Conservation (phyloP, 2,888 invertebrate genomes). For the Amblyjoppa proteus region DNA sequence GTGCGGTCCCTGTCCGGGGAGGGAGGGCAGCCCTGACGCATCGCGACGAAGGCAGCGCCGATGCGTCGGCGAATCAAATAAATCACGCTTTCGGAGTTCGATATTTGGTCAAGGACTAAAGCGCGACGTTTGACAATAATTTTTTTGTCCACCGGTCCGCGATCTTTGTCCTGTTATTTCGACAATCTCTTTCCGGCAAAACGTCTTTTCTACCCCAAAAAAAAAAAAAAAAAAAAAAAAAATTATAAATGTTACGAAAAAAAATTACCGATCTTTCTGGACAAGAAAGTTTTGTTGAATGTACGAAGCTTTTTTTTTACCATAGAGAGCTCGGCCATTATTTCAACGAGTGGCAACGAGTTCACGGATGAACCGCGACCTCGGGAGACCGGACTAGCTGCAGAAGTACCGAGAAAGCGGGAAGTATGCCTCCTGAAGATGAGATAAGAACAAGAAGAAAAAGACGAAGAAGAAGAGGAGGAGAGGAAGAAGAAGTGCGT, state of each 20-base stretch:
- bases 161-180: too few species aligned
- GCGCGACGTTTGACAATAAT: background rate
- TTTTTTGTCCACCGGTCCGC: too few species aligned
- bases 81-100: background rate
- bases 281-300: too few species aligned
- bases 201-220: too few species aligned
- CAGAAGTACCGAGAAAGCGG: constrained; percentile 1
- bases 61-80: constrained; percentile 13
- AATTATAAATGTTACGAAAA: too few species aligned
- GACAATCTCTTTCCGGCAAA: too few species aligned
- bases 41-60: constrained; percentile 28
- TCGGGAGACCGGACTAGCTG: constrained; percentile 1
- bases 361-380: background rate
- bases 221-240: too few species aligned
- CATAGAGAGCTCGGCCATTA: background rate
- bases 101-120: background rate
- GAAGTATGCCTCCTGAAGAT: constrained; percentile 25
- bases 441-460: constrained; percentile 25
- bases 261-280: too few species aligned
- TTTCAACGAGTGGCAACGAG: background rate
- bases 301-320: background rate
- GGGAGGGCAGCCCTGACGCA: constrained; percentile 54
- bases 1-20: constrained; percentile 38
- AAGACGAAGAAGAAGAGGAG: constrained; percentile 58
- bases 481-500: constrained; percentile 70